A percentile compares a stretch with the other conserved stretches of the same genome.
phyloP scores from a whole-genome alignment of 2,113 vertebrate species.

The Triplophysa tibetana region DNA sequence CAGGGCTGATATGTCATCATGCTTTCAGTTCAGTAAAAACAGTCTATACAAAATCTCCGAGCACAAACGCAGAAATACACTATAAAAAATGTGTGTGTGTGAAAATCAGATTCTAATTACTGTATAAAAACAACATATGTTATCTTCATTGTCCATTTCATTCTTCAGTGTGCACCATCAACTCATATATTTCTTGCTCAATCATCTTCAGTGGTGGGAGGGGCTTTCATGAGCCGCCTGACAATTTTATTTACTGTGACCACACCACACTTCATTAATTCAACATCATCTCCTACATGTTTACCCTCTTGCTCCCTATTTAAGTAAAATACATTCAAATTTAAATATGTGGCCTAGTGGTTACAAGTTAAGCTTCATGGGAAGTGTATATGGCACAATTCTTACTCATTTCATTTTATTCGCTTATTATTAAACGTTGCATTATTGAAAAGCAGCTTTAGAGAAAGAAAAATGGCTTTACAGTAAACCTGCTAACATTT shows the following conservation, averaged over 20 bases:
- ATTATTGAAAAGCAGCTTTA: no score
- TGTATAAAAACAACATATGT: constrained; percentile 88
- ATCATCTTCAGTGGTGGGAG: constrained; percentile 66
- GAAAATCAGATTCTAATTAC: constrained; percentile 82
- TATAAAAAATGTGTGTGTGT: neutral
- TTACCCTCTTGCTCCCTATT: no score
- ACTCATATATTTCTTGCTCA: constrained; percentile 78
- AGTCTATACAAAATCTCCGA: neutral
- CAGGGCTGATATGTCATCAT: neutral
- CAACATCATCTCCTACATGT: constrained; percentile 35
- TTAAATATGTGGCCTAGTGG: no score
- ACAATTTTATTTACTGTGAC: constrained; percentile 61
- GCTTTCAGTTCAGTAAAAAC: constrained; percentile 8
- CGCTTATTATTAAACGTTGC: no score
- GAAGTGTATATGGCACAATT: no score
- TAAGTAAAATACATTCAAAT: no score
- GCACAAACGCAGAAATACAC: neutral
- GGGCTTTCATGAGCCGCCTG: constrained; percentile 25
- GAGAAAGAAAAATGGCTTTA: no score
- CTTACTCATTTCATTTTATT: no score
- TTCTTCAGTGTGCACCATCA: constrained; percentile 82
- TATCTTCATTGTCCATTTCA: constrained; percentile 90
- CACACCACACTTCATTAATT: constrained; percentile 60
- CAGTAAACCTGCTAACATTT: no score
- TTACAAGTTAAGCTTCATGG: no score